Evolutionary conservation across 2,888 invertebrate species (phyloP), one percentile per base, ranked within the genome.

Genomic region (Leptinotarsa tumamoca): DNA sequence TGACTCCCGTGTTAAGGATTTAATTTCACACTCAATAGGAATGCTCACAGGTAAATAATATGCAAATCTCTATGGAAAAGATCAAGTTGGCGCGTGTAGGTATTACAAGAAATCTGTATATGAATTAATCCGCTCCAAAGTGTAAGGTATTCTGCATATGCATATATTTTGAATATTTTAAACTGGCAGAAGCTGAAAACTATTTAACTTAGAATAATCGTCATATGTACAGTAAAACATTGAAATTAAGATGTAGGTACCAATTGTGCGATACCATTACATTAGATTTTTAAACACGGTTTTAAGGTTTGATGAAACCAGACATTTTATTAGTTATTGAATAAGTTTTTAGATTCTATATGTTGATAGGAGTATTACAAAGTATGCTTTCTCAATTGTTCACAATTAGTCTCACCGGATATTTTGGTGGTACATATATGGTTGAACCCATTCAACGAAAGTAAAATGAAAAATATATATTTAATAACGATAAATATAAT

Each of bases 1-100:
- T 86, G 86, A 85, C 85, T 85, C 84, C 82, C 81, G 85, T 85
- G 85, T 84, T 84, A 82, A 84, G 85, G 86, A 86, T 85, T 79
- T 80, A 84, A 71, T 74, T 80, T 81, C 75, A 77, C 77, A 78
- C 76, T 73, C 76, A 79, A 82, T 83, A 86, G 86, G 86, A 86
- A 87, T 87, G 86, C 84, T 85, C 80, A 83, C 86, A 87, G 87
- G 87, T 87, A 87, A 80, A 76, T 75, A 50, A 21, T 75, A 73
- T 75, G 74, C 69, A 76, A 79, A 75, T 78, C 66, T 71, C 27
- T 58, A 72, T 71, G 76, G 67, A 68, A 52, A 72, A 72, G 18
- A 14, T 49, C 1, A n/a, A 52, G 21, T 51, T 27, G 43, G 23
- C 52, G 67, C 33, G 71, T 50, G 33, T 69, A 66, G 15, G 4